A percentile compares a stretch with the other conserved stretches of the same genome.
These are phyloP conservation scores for Danaus melanippus DNA, from an alignment of 1,140 invertebrate species.

Conservation along the genomic window DNA sequence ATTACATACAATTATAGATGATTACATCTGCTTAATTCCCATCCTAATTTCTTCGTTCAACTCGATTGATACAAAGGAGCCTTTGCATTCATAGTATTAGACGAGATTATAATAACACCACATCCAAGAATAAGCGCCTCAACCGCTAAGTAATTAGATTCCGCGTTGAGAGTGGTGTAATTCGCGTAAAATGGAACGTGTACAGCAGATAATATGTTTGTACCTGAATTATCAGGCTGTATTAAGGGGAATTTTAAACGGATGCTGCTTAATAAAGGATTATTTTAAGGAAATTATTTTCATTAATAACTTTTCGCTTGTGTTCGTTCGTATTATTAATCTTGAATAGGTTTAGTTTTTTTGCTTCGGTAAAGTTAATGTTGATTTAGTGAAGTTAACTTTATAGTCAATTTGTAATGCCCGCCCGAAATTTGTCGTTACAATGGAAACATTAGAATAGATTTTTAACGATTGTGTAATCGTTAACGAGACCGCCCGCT, in stretches of 20 bases:
- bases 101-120: constrained; percentile 8
- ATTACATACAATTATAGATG: too few species aligned
- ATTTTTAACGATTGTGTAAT: too few species aligned
- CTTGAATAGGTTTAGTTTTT: too few species aligned
- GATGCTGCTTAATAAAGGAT: constrained; percentile 17
- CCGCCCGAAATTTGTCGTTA: constrained; percentile 4
- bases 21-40: too few species aligned
- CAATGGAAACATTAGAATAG: constrained; percentile 33
- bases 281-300: constrained; percentile 3
- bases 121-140: constrained; percentile 20
- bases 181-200: constrained; percentile 55
- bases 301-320: too few species aligned
- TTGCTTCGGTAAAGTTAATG: too few species aligned
- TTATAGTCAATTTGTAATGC: too few species aligned
- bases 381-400: too few species aligned
- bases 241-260: constrained; percentile 23
- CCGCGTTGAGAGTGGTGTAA: constrained; percentile 53
- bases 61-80: too few species aligned
- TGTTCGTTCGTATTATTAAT: too few species aligned
- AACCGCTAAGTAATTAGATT: constrained; percentile 52
- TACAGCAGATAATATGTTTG: constrained; percentile 41
- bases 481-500: constrained; percentile 32
- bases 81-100: not conserved
- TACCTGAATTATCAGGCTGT: constrained; percentile 33
- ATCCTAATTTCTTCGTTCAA: too few species aligned